These are phyloP conservation scores for Caenorhabditis sp. DNA, from an alignment of 2,888 invertebrate species.

Conservation along the genomic window DNA sequence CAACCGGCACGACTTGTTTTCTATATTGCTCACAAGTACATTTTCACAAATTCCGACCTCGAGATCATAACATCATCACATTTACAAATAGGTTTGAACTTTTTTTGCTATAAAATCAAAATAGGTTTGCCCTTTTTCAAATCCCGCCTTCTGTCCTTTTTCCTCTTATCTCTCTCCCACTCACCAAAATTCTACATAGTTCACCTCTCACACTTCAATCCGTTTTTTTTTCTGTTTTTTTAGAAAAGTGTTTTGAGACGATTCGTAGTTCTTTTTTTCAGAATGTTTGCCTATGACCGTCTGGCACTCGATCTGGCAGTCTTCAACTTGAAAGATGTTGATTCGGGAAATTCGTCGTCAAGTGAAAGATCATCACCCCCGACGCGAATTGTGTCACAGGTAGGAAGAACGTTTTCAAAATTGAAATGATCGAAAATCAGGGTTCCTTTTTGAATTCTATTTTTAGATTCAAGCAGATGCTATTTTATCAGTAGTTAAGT, in stretches of 20 bases:
- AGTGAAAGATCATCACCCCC: slow-evolving; percentile 49
- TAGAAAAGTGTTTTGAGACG: neutral
- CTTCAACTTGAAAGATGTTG: slow-evolving; percentile 62
- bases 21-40: slow-evolving; percentile 29
- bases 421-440: slow-evolving; percentile 19
- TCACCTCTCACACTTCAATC: neutral
- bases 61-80: slow-evolving; percentile 1
- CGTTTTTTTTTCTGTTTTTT: slow-evolving; percentile 8
- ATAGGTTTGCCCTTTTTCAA: slow-evolving; percentile 8
- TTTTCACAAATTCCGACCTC: neutral
- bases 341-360: slow-evolving; percentile 41
- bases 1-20: slow-evolving; percentile 10
- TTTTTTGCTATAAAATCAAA: slow-evolving; percentile 3
- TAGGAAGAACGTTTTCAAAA: slow-evolving; percentile 13
- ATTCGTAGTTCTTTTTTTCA: slow-evolving; percentile 36
- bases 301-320: slow-evolving; percentile 80
- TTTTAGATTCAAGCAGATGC: no score
- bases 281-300: slow-evolving; percentile 82
- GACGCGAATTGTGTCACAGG: slow-evolving; percentile 46
- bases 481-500: no score
- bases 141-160: neutral
- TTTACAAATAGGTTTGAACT: slow-evolving; percentile 6
- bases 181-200: slow-evolving; percentile 3
- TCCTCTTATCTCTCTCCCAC: slow-evolving; percentile 2
- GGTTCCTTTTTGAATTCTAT: neutral